Conservation (phyloP, 1,140 invertebrate genomes). For the Phymorhynchus buccinoides region DNA sequence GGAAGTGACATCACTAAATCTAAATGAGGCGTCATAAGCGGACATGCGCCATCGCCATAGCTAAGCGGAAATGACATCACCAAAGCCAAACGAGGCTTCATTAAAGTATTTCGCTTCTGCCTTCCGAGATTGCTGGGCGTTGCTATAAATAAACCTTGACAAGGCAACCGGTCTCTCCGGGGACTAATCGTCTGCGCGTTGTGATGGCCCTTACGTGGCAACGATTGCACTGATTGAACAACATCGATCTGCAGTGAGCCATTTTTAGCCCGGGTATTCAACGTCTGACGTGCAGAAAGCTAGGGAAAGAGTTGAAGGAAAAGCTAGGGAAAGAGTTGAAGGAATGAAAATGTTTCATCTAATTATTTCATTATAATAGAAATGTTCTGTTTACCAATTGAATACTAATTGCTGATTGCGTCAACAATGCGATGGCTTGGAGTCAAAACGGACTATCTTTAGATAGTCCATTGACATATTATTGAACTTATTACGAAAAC, state of each 20-base stretch:
- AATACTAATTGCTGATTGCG: too few species aligned
- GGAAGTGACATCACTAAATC: background rate
- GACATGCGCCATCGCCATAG: too few species aligned
- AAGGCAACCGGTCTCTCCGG: background rate
- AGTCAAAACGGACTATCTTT: too few species aligned
- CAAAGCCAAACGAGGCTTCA: background rate
- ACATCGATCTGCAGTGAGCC: background rate
- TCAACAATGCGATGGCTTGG: too few species aligned
- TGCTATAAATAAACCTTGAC: background rate
- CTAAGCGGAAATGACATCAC: background rate
- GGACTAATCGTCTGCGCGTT: background rate
- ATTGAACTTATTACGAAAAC: too few species aligned
- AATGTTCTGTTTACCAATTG: too few species aligned
- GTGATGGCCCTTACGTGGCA: background rate
- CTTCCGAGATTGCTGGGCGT: background rate
- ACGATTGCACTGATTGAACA: background rate
- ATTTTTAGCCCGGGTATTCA: background rate
- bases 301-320: background rate
- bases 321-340: background rate
- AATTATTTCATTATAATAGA: too few species aligned
- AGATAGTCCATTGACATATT: too few species aligned
- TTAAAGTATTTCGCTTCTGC: background rate
- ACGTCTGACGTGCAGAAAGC: background rate
- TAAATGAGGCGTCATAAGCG: background rate
- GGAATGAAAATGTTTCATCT: background rate